A percentile compares a stretch with the other conserved stretches of the same genome.
phyloP scores from a whole-genome alignment of 2,888 invertebrate genomes.

The Dicranocentrus wangi region DNA sequence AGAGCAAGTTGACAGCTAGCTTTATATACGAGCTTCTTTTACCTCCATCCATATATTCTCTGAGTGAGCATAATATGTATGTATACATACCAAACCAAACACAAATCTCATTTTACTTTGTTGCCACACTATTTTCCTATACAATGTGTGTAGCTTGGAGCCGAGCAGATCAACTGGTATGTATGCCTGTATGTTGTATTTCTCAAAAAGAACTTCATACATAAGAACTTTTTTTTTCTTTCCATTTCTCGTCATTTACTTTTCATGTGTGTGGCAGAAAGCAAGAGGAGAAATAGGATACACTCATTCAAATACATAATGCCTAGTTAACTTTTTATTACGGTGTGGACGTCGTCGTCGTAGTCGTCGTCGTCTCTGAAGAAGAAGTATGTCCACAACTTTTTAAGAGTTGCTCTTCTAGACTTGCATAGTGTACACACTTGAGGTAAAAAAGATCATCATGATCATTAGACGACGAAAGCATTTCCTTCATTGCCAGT shows the following conservation, averaged over 20 bases:
- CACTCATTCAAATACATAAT: conserved; percentile 18
- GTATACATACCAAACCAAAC: too few relatives aligned
- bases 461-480: conserved; percentile 18
- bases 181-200: neutral
- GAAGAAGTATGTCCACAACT: conserved; percentile 12
- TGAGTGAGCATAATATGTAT: too few relatives aligned
- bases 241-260: neutral
- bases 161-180: neutral
- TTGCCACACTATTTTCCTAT: too few relatives aligned
- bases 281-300: neutral
- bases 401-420: neutral
- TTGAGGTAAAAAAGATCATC: conserved; percentile 46
- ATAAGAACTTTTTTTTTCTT: neutral
- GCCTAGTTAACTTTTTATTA: conserved; percentile 21
- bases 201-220: conserved; percentile 27
- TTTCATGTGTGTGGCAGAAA: conserved; percentile 11
- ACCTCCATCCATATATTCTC: too few relatives aligned
- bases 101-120: too few relatives aligned
- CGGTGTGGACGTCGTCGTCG: neutral
- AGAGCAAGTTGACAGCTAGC: too few relatives aligned
- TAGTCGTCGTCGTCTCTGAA: too few relatives aligned
- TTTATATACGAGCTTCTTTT: too few relatives aligned
- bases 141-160: too few relatives aligned
- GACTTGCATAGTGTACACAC: conserved; percentile 46
- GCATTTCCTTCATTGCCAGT: neutral